phyloP scores from a whole-genome alignment of 2,888 invertebrate species.

The Laspeyria flexula region DNA sequence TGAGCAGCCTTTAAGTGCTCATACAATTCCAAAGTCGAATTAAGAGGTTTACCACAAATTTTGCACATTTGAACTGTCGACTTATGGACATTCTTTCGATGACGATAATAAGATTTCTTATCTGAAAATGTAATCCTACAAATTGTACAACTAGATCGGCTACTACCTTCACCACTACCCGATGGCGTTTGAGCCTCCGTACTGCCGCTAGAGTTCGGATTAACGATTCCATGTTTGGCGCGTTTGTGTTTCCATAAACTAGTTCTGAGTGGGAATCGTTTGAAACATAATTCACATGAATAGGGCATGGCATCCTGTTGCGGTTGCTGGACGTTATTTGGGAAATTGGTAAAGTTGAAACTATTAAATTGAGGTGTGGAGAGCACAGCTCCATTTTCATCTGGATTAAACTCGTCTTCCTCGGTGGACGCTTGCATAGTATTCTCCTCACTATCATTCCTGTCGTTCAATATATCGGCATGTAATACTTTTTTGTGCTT shows the following conservation, averaged over 20 bases:
- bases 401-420: constrained; percentile 78
- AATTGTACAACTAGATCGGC: constrained; percentile 85
- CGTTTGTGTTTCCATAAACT: constrained; percentile 84
- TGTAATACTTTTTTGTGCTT: constrained; percentile 84
- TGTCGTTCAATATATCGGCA: constrained; percentile 76
- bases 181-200: constrained; percentile 50
- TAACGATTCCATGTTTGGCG: constrained; percentile 80
- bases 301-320: constrained; percentile 66
- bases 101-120: constrained; percentile 87
- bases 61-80: constrained; percentile 86
- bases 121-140: constrained; percentile 87
- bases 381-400: constrained; percentile 75
- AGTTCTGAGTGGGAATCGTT: constrained; percentile 76
- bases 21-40: constrained; percentile 87
- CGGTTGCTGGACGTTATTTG: constrained; percentile 59
- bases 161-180: constrained; percentile 54
- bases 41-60: constrained; percentile 87
- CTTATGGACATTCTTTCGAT: constrained; percentile 85
- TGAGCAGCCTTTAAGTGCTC: constrained; percentile 87
- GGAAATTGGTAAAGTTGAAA: constrained; percentile 74
- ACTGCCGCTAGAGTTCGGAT: constrained; percentile 55
- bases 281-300: constrained; percentile 79
- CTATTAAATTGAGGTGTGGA: constrained; percentile 83
- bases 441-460: constrained; percentile 81
- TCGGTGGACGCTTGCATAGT: constrained; percentile 83